A percentile compares a stretch with the other conserved stretches of the same genome.
phyloP scores from a whole-genome alignment of 2,113 vertebrate species.

The Podarcis muralis region DNA sequence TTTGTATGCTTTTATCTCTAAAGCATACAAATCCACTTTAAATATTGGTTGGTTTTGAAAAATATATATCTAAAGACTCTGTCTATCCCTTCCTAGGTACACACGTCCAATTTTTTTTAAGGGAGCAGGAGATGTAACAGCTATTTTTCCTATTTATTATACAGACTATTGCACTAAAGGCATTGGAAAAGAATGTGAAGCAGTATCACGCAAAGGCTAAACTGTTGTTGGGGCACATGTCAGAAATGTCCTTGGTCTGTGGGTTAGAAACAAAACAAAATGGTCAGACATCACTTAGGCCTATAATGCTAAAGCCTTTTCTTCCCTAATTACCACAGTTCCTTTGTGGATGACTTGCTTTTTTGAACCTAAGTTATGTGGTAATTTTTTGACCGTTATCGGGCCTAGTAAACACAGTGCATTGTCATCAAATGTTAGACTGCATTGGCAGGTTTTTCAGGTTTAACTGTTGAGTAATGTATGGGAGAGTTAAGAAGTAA shows the following conservation, averaged over 20 bases:
- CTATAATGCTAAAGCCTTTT: not conserved
- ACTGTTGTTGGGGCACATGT: not conserved
- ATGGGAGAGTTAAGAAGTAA: not conserved
- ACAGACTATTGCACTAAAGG: not conserved
- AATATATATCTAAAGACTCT: not conserved
- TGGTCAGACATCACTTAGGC: not conserved
- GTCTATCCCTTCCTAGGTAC: not conserved
- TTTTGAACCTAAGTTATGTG: slow-evolving; percentile 3
- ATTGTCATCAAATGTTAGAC: slow-evolving; percentile 11
- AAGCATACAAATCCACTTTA: not conserved
- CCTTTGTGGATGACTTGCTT: not conserved
- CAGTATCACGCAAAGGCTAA: not conserved
- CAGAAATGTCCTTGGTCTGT: not conserved
- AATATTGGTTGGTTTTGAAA: not conserved
- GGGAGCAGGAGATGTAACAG: not conserved
- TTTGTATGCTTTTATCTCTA: not conserved
- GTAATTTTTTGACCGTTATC: not conserved
- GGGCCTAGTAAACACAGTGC: not conserved
- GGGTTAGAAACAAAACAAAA: not conserved
- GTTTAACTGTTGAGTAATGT: slow-evolving; percentile 10
- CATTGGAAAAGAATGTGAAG: not conserved
- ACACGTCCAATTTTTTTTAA: not conserved
- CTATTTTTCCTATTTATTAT: not conserved
- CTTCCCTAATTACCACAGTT: not conserved
- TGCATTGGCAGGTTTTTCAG: slow-evolving; percentile 19